These are phyloP conservation scores for Euplexia lucipara DNA, from an alignment of 2,888 invertebrate genomes.

Conservation along the genomic window DNA sequence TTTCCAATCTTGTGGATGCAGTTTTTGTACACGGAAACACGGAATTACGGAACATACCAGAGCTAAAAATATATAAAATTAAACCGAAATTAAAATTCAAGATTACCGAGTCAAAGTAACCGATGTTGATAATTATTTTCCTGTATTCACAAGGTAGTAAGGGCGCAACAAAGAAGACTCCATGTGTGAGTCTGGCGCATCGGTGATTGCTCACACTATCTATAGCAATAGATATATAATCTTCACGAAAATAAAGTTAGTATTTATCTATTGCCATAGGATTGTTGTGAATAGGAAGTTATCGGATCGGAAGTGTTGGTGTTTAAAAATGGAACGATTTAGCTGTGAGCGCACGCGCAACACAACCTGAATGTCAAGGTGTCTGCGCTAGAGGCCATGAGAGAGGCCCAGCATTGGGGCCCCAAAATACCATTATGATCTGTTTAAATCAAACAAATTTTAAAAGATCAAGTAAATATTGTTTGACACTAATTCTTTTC, in stretches of 20 bases:
- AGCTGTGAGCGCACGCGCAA: conserved; percentile 79
- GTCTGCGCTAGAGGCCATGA: conserved; percentile 72
- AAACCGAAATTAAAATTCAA: conserved; percentile 32
- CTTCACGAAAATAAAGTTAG: too few species aligned
- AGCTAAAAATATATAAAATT: conserved; percentile 20
- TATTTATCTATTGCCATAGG: neutral
- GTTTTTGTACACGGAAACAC: conserved; percentile 46
- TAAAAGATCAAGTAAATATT: conserved; percentile 1
- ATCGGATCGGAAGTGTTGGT: conserved; percentile 84
- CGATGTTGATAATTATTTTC: conserved; percentile 22
- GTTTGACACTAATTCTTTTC: neutral
- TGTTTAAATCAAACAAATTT: conserved; percentile 8
- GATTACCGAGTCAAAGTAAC: conserved; percentile 4
- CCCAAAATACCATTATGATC: conserved; percentile 56
- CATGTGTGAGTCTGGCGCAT: too few species aligned
- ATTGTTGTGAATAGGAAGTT: conserved; percentile 80
- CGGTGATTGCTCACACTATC: neutral
- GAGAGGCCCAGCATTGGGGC: conserved; percentile 70
- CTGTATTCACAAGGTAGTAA: conserved; percentile 18
- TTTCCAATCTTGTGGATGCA: conserved; percentile 30
- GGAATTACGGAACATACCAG: conserved; percentile 19
- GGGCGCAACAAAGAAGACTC: neutral
- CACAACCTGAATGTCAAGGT: conserved; percentile 88
- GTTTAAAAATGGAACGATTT: conserved; percentile 86
- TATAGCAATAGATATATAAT: neutral